Base-by-base conservation (phyloP, 2,888 invertebrate genomes). In the Rotaria magnacalcarata region DNA sequence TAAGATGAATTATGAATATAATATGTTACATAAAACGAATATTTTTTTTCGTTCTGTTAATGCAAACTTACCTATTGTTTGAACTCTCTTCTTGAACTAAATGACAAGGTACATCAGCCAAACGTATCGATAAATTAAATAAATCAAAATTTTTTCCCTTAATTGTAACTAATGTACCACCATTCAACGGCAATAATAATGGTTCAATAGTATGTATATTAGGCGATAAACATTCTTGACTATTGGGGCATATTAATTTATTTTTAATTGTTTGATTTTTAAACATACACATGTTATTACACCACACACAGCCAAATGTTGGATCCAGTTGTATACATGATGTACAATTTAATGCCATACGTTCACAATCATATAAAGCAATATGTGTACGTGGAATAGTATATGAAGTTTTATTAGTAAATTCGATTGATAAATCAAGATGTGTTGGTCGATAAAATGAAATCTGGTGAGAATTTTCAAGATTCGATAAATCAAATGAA, bases 161-260 rank as follows among this genome's bases (percentile, higher is more conserved):
- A 11, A 80, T 80, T 80, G 75, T 80, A 11, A 80, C 75, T 47
- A 80, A 80, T 80, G 75, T 80, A 24, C 75, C 75, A 14, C 75
- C 75, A 47, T 80, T 80, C 47, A 47, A 47, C 10, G 75, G 75
- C 3, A 47, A 47, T 21, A 47, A 47, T 24, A 80, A 24, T 5
- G 75, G 75, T 80, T 80, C 47, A 43, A 80, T 80, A 24, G 34
- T 6, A 47, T 80, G 16, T 11, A 80, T 80, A 24, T 24, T 21
- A 19, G 75, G 75, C 24, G n/a, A 4, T 47, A 80, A 21, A 80
- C 75, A 80, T 80, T 47, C 41, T 47, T 80, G 75, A 67, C 5
- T 34, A 2, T 34, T 11, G 16, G 27, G 14, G 34, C 67, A 67
- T 8, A 2, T 67, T 16, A 67, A 27, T 80, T 80, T 41, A 21